Conservation (phyloP, 1,140 invertebrate species). For the Leptopilina boulardi region DNA sequence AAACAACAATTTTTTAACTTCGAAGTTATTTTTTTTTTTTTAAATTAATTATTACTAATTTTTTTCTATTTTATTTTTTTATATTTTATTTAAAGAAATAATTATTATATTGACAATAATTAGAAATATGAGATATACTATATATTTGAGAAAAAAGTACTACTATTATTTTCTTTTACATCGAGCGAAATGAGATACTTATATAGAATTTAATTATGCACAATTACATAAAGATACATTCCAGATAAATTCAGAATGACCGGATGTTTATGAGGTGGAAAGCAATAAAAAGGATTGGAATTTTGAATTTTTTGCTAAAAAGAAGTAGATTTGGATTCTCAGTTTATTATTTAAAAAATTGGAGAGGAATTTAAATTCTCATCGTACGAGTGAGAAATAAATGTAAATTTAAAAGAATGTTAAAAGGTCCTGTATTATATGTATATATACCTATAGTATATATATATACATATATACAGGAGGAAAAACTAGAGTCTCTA, state of each 20-base stretch:
- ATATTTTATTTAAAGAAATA: background rate
- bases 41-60: no score
- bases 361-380: background rate
- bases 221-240: background rate
- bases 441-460: no score
- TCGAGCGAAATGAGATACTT: background rate
- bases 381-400: background rate
- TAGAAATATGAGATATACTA: background rate
- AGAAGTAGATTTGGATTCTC: background rate
- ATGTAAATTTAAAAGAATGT: slow-evolving; percentile 11
- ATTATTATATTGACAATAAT: background rate
- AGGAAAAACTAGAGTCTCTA: slow-evolving; percentile 7
- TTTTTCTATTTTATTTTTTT: no score
- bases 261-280: background rate
- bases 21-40: no score
- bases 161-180: background rate
- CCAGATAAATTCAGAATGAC: background rate
- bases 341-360: slow-evolving; percentile 11
- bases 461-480: background rate
- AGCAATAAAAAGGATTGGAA: background rate
- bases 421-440: background rate
- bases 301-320: background rate
- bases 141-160: background rate
- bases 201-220: background rate
- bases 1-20: no score